phyloP scores from a whole-genome alignment of 2,113 vertebrate genomes.

The Festucalex cinctus region DNA sequence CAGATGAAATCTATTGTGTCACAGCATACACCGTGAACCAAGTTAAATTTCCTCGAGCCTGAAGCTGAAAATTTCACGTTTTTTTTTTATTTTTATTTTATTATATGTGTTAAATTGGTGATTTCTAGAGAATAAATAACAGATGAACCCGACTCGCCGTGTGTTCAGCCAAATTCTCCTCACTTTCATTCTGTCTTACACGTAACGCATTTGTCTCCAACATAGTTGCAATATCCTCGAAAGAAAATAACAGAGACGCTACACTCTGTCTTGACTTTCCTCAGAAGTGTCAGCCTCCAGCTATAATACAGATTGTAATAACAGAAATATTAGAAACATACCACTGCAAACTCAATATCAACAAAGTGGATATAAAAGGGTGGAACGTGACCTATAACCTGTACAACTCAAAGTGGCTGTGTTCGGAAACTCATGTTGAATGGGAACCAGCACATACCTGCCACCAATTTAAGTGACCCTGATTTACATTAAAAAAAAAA shows the following conservation, averaged over 20 bases:
- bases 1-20: slow-evolving; percentile 9
- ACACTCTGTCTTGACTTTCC: not conserved
- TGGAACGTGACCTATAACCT: too few species aligned
- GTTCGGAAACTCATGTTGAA: too few species aligned
- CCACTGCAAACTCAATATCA: not conserved
- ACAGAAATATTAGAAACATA: not conserved
- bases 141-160: not conserved
- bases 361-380: not conserved
- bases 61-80: too few species aligned
- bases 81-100: too few species aligned
- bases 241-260: not conserved
- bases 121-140: not conserved
- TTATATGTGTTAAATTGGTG: not conserved
- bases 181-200: not conserved
- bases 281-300: not conserved
- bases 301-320: not conserved
- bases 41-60: not conserved
- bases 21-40: not conserved
- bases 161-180: slow-evolving; percentile 4
- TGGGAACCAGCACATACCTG: too few species aligned
- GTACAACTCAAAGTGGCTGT: too few species aligned
- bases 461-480: too few species aligned
- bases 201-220: slow-evolving; percentile 4
- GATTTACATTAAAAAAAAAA: too few species aligned
- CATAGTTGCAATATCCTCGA: slow-evolving; percentile 2